Percentiles rank a stretch among this genome's conserved stretches.
These are phyloP conservation scores for Nerophis ophidion DNA, from an alignment of 2,113 vertebrate species.

Conservation along the genomic window DNA sequence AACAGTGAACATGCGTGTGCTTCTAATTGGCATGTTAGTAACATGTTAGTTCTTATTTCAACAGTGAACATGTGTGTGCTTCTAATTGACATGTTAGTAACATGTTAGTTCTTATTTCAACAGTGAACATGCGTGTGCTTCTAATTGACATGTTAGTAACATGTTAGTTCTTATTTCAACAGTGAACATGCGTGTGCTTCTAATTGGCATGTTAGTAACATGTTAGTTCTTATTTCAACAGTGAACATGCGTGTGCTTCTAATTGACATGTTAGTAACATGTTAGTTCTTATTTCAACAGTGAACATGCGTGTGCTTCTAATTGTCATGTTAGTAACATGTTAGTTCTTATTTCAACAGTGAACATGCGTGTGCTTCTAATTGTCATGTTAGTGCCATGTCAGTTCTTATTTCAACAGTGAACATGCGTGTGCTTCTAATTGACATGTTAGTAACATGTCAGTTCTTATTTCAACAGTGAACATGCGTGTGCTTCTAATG, in stretches of 20 bases:
- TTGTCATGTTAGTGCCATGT: too few relatives aligned
- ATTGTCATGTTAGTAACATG: too few relatives aligned
- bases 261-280: too few relatives aligned
- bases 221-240: not conserved
- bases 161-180: not conserved
- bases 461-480: not conserved
- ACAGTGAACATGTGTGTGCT: not conserved
- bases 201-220: too few relatives aligned
- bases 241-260: not conserved
- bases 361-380: conserved; percentile 9
- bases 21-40: too few relatives aligned
- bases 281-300: not conserved
- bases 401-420: not conserved
- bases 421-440: conserved; percentile 10
- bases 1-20: not conserved
- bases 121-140: not conserved
- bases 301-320: not conserved
- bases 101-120: not conserved
- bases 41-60: not conserved
- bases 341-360: not conserved
- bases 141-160: too few relatives aligned
- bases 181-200: not conserved
- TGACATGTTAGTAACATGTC: not conserved
- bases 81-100: too few relatives aligned
- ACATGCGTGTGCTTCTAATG: conserved; percentile 16